These are phyloP conservation scores for Drosophila pseudotakahashii DNA, from an alignment of 2,888 invertebrate species.

Conservation along the genomic window DNA sequence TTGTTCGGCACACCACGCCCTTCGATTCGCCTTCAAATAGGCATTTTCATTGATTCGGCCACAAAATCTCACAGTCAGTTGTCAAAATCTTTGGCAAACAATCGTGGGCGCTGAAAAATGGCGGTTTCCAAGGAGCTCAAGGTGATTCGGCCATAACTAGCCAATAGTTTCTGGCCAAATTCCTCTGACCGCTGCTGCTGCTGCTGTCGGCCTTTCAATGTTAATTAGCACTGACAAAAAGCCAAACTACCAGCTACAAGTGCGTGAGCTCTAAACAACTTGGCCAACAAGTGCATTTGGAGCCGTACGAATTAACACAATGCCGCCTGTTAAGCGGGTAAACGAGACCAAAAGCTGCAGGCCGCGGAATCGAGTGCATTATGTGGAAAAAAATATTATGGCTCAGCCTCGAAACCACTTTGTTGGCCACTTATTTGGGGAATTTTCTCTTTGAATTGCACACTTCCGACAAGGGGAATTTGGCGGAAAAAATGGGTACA, in stretches of 20 bases:
- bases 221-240: slow-evolving; percentile 67
- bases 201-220: too few relatives aligned
- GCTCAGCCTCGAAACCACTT: slow-evolving; percentile 21
- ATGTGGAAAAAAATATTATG: slow-evolving; percentile 8
- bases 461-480: slow-evolving; percentile 25
- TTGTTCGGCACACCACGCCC: slow-evolving; percentile 55
- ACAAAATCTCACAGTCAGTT: slow-evolving; percentile 61
- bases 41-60: slow-evolving; percentile 65
- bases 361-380: slow-evolving; percentile 33
- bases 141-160: slow-evolving; percentile 47
- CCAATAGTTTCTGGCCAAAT: slow-evolving; percentile 52
- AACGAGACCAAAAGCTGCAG: slow-evolving; percentile 27
- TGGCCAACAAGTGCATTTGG: slow-evolving; percentile 37
- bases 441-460: slow-evolving; percentile 18
- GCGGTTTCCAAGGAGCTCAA: slow-evolving; percentile 62
- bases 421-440: slow-evolving; percentile 14
- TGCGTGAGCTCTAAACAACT: slow-evolving; percentile 25
- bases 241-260: slow-evolving; percentile 42
- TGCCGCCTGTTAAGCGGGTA: slow-evolving; percentile 28
- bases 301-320: slow-evolving; percentile 35
- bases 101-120: slow-evolving; percentile 21
- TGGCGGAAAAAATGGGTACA: too few relatives aligned
- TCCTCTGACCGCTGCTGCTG: too few relatives aligned
- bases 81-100: slow-evolving; percentile 67
- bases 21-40: slow-evolving; percentile 53